phyloP scores from a whole-genome alignment of 2,888 invertebrate species.

The Salpingus planirostris region DNA sequence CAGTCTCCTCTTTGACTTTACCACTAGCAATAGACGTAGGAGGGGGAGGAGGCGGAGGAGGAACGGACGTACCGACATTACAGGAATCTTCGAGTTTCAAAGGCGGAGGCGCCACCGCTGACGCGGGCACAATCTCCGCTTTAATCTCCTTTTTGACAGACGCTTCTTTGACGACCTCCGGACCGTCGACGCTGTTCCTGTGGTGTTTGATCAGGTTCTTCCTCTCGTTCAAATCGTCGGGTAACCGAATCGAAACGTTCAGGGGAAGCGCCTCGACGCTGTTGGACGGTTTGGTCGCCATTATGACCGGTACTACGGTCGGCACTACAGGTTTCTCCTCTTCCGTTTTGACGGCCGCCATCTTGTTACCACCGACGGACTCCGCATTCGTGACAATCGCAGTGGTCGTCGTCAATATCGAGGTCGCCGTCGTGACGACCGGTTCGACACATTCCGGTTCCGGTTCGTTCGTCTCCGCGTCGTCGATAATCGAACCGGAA shows the following conservation, averaged over 20 bases:
- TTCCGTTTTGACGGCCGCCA: conserved; percentile 1
- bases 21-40: conserved; percentile 22
- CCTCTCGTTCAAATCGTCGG: conserved; percentile 39
- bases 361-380: conserved; percentile 2
- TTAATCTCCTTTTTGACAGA: conserved; percentile 37
- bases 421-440: conserved; percentile 27
- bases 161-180: conserved; percentile 23
- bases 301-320: conserved; percentile 10
- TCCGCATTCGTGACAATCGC: conserved; percentile 3
- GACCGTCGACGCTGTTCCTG: conserved; percentile 27
- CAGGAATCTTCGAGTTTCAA: neutral
- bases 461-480: conserved; percentile 41
- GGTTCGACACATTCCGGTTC: conserved; percentile 40
- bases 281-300: conserved; percentile 6
- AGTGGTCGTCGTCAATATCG: conserved; percentile 7
- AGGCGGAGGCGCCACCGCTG: neutral
- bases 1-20: conserved; percentile 25
- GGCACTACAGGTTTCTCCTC: conserved; percentile 7
- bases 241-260: conserved; percentile 39
- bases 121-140: conserved; percentile 25
- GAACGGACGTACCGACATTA: no score
- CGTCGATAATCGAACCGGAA: conserved; percentile 73
- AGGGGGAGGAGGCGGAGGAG: neutral
- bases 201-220: conserved; percentile 40
- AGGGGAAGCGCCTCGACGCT: conserved; percentile 33